Evolutionary conservation across 2,888 invertebrate genomes (phyloP).

Genomic region (Lingula anatina): DNA sequence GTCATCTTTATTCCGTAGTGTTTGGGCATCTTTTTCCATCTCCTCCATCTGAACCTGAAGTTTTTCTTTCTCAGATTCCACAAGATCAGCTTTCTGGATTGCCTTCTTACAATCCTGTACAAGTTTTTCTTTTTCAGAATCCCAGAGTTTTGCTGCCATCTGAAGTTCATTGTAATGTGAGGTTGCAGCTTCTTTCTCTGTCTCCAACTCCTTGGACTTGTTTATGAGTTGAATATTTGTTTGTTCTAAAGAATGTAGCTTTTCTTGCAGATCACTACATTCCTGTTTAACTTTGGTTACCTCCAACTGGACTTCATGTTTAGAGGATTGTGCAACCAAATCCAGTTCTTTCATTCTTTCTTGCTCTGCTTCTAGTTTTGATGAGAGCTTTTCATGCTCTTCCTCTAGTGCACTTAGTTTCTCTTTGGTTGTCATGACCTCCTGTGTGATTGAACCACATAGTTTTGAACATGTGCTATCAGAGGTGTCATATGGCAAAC

Average conservation of each 20-base stretch:
- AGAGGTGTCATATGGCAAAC: not conserved
- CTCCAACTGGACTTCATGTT: no score
- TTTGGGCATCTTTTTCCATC: slow-evolving; percentile 7
- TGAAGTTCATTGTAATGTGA: no score
- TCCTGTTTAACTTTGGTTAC: no score
- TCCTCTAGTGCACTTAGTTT: slow-evolving; percentile 4
- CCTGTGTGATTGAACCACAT: not conserved
- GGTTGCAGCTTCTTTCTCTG: no score
- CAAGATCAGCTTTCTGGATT: slow-evolving; percentile 5
- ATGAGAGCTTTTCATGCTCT: slow-evolving; percentile 15
- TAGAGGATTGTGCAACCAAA: no score
- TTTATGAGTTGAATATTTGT: no score
- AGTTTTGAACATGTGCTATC: no score
- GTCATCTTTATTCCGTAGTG: no score
- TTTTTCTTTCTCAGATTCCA: slow-evolving; percentile 11
- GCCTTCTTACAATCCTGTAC: slow-evolving; percentile 10
- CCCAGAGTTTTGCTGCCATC: no score
- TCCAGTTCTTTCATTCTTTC: slow-evolving; percentile 2
- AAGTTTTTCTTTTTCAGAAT: slow-evolving; percentile 13
- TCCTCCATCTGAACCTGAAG: slow-evolving; percentile 13
- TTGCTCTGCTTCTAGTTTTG: slow-evolving; percentile 3
- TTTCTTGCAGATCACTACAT: no score
- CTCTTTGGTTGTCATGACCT: not conserved
- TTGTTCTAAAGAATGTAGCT: no score
- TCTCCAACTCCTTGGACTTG: no score